phyloP scores from a whole-genome alignment of 30 jellyfish, hydroid and myxozoan species.

The Aurelia aurita region DNA sequence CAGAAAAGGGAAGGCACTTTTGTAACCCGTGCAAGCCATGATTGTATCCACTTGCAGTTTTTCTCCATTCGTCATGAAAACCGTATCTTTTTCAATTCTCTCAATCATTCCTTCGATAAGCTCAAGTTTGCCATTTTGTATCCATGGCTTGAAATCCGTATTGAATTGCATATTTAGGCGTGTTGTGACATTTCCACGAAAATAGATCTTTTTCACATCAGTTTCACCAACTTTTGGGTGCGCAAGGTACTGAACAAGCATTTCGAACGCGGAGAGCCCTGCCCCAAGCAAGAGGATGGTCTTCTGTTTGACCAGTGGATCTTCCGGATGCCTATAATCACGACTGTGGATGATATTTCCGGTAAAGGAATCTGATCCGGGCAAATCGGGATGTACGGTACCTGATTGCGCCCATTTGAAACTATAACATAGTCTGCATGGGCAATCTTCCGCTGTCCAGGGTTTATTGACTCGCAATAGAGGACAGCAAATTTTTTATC shows the following conservation, averaged over 20 bases:
- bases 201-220: conserved; percentile 25
- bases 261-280: conserved; percentile 31
- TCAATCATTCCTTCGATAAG: conserved; percentile 13
- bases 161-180: background rate
- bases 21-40: conserved; percentile 40
- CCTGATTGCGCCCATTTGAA: conserved; percentile 50
- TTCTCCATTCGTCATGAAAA: conserved; percentile 10
- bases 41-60: conserved; percentile 8
- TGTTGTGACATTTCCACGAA: conserved; percentile 6
- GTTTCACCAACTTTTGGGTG: conserved; percentile 13
- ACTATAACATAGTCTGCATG: conserved; percentile 50
- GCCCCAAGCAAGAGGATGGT: conserved; percentile 40
- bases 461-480: background rate
- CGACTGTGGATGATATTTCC: conserved; percentile 47
- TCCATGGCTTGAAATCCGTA: conserved; percentile 13
- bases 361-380: conserved; percentile 8
- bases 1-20: conserved; percentile 31
- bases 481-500: background rate
- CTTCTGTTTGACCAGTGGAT: conserved; percentile 1
- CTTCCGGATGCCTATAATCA: conserved; percentile 18
- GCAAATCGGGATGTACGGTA: conserved; percentile 32
- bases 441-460: too few relatives aligned
- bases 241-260: conserved; percentile 43
- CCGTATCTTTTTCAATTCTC: background rate
- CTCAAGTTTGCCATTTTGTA: conserved; percentile 20